A percentile compares a stretch with the other conserved stretches of the same genome.
Evolutionary conservation across 2,113 vertebrate species (phyloP).

Genomic region (Carassius auratus): DNA sequence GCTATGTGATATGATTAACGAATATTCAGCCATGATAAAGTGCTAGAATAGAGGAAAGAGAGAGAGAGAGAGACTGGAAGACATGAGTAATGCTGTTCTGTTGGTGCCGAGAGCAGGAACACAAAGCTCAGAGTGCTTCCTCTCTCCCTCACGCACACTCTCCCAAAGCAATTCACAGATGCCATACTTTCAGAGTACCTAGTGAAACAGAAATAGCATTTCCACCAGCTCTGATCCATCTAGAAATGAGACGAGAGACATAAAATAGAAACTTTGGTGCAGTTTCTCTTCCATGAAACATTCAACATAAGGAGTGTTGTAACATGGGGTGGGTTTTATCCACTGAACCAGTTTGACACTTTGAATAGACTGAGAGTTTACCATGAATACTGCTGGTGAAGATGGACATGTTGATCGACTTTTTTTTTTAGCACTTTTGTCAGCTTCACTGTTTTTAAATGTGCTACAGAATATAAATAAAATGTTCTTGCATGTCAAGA

Average conservation of each 20-base stretch:
- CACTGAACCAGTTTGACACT: neutral
- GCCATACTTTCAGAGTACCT: neutral
- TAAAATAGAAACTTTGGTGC: constrained; percentile 7
- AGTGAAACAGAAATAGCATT: constrained; percentile 25
- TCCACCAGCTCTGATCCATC: neutral
- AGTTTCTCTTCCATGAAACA: neutral
- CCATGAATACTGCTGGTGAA: neutral
- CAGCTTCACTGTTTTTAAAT: no score
- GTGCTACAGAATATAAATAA: no score
- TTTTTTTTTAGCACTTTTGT: no score
- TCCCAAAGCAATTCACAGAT: neutral
- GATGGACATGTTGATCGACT: neutral
- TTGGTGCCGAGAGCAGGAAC: neutral
- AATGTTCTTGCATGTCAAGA: neutral
- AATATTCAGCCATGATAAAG: constrained; percentile 16
- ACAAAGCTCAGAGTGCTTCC: constrained; percentile 6
- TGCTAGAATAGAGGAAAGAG: neutral
- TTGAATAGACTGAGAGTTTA: neutral
- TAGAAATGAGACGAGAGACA: neutral
- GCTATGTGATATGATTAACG: constrained; percentile 22
- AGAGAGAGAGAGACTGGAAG: neutral
- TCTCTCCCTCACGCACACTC: neutral
- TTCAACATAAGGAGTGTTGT: neutral
- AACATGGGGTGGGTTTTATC: neutral
- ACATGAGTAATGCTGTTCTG: neutral